phyloP scores from a whole-genome alignment of 2,113 vertebrate genomes.

The Pelecanus crispus region DNA sequence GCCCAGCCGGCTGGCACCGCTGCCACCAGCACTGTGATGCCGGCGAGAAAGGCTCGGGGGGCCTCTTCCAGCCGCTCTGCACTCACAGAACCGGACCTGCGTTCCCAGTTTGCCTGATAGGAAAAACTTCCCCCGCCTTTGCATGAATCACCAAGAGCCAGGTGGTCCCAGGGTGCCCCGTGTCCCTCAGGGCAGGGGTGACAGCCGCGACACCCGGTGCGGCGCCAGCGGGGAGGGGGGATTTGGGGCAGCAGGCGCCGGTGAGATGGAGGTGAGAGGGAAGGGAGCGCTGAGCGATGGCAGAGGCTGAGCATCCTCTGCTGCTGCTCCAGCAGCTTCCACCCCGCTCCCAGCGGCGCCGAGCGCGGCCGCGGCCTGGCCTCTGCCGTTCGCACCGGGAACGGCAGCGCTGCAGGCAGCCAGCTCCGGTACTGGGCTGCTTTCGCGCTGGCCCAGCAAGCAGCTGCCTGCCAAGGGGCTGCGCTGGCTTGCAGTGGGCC shows the following conservation, averaged over 20 bases:
- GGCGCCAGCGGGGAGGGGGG: accelerated
- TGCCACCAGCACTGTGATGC: neutral
- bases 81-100: neutral
- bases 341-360: accelerated
- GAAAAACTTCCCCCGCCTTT: neutral
- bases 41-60: accelerated
- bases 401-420: neutral
- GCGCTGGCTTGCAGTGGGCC: accelerated
- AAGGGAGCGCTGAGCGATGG: neutral
- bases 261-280: neutral
- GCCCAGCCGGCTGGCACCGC: accelerated
- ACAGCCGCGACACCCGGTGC: accelerated
- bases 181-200: neutral
- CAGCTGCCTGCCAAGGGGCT: neutral
- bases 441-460: neutral
- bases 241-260: accelerated
- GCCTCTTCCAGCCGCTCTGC: neutral
- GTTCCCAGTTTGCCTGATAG: neutral
- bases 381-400: conserved; percentile 48
- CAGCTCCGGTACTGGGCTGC: neutral
- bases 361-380: neutral
- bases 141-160: neutral
- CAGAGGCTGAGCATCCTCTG: neutral
- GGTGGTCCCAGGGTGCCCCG: neutral
- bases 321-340: neutral